Base-by-base conservation (phyloP, 2,113 vertebrate genomes). In the Labrus mixtus region DNA sequence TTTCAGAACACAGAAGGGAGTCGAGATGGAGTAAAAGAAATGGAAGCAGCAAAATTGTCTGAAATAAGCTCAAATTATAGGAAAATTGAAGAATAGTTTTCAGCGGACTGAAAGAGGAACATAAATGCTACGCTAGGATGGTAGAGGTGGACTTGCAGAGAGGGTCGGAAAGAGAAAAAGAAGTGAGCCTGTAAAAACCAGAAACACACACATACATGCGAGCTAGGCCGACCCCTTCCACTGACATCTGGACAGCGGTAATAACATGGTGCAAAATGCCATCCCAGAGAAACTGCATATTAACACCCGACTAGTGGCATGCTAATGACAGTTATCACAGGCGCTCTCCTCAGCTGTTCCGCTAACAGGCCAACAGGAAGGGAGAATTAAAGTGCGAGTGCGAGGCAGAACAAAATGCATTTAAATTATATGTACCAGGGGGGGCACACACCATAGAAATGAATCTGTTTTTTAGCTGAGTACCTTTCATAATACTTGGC, bases 181-280 rank as follows among this genome's bases (percentile, higher is more conserved):
- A 22, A 37, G 64, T 7, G 43, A 77, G 58, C 73, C 58, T 72
- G 61, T 64, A 65, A 77, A 77, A 77, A 62, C 23, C 41, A 41
- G 17, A 43, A 54, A 17, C 41, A 70, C 53, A 68, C 25, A 33
- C 66, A 58, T 50, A 78, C 65, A 68, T n/a, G 57, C 25, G 33
- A 0, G 37, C 64, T 33, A 20, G 16, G 46, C 72, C 86, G 9
- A 63, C 74, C 87, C 89, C 88, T 85, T 87, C 65, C 83, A 55
- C 68, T 90, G 91, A 93, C 93, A 95, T 93, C 92, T 94, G 94
- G 93, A 92, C 89, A 77, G 82, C 71, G 51, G 89, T 94, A 94
- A 94, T 95, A 92, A 92, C 90, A 94, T 12, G 62, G 78, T 93
- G 84, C 88, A 87, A 90, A 94, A 93, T 88, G 88, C 80, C 91